These are phyloP conservation scores for Campylorhamphus procurvoides DNA, from an alignment of 2,113 vertebrate genomes.

Conservation along the genomic window DNA sequence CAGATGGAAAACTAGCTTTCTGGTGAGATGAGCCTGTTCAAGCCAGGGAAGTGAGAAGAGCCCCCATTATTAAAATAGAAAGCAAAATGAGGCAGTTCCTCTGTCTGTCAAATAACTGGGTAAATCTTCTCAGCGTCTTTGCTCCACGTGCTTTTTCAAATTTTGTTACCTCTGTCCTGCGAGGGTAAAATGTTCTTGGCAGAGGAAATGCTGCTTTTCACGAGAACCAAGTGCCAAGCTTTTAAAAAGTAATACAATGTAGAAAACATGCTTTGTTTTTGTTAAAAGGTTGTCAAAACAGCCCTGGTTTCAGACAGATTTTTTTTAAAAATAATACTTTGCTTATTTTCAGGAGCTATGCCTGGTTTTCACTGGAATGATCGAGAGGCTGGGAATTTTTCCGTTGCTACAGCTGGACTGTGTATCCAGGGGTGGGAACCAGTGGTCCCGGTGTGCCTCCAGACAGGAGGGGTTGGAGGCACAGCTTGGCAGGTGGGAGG, in stretches of 20 bases:
- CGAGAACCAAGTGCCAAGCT: neutral
- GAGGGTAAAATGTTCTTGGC: neutral
- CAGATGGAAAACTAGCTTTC: conserved; percentile 29
- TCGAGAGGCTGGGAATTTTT: neutral
- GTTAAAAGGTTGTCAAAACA: neutral
- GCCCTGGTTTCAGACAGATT: neutral
- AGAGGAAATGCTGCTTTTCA: neutral
- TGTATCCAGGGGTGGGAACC: neutral
- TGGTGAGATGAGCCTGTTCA: conserved; percentile 16
- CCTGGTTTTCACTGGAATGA: neutral
- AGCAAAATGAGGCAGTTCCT: neutral
- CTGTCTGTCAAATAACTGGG: neutral
- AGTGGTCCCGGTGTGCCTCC: accelerated
- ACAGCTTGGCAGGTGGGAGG: neutral
- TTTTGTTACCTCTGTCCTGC: neutral
- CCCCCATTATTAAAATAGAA: neutral
- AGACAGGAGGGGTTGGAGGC: accelerated
- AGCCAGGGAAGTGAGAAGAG: neutral
- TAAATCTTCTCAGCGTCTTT: neutral
- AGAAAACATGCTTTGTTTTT: neutral
- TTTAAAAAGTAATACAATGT: neutral
- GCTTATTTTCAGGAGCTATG: neutral
- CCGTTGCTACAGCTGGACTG: neutral
- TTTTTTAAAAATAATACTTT: neutral
- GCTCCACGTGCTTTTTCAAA: neutral